Percentiles rank a stretch among this genome's conserved stretches.
Conservation (phyloP, 2,797 vertebrate species). For the Lacerta viridis region DNA sequence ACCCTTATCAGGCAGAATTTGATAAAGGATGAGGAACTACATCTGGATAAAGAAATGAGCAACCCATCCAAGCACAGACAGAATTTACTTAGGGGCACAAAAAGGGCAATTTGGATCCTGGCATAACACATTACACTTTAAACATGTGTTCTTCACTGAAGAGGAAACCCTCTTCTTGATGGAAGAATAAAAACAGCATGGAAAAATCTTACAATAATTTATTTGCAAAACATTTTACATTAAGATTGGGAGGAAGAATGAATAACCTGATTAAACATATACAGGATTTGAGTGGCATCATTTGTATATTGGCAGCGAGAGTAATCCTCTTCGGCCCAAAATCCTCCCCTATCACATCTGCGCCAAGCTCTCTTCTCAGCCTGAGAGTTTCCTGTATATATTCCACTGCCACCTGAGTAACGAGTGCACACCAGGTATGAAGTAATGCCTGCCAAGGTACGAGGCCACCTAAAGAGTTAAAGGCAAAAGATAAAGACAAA, state of each 20-base stretch:
- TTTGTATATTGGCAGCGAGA: conserved; percentile 95
- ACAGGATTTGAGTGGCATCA: conserved; percentile 93
- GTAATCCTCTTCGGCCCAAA: conserved; percentile 95
- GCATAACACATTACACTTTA: not conserved
- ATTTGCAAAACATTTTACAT: not conserved
- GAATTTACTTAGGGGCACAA: not conserved
- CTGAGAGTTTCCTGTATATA: conserved; percentile 86
- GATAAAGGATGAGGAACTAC: not conserved
- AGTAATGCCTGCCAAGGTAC: conserved; percentile 94
- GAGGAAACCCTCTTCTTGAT: too few species aligned
- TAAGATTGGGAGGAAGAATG: conserved; percentile 7
- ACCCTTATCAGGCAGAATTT: not conserved
- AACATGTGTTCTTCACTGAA: not conserved
- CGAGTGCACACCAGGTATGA: conserved; percentile 91
- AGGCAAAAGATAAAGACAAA: conserved; percentile 28
- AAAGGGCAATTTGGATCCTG: not conserved
- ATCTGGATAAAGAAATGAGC: not conserved
- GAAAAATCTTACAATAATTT: conserved; percentile 14
- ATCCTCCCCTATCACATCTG: conserved; percentile 88
- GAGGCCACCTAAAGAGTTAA: conserved; percentile 89
- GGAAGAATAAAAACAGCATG: too few species aligned
- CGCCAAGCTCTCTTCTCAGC: conserved; percentile 93
- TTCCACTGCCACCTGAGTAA: conserved; percentile 86
- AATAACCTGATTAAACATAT: conserved; percentile 93
- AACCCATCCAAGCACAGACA: not conserved